Evolutionary conservation across 1,140 invertebrate species (phyloP).

Genomic region (Heterodera carotae): DNA sequence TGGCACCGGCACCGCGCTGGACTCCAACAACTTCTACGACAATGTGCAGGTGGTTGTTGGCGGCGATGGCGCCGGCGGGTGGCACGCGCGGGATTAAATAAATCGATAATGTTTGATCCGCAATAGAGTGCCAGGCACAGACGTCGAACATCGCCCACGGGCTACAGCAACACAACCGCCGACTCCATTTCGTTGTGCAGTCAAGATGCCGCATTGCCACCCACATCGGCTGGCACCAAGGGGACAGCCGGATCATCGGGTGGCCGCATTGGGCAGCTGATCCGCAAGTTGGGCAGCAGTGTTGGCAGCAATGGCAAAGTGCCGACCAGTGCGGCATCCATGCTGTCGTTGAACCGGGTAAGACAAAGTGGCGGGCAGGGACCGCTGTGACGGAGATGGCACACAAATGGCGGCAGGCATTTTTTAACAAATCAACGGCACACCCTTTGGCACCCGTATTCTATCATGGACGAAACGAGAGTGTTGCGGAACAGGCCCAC

Average conservation of each 20-base stretch:
- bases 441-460: too few relatives aligned
- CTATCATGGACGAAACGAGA: too few relatives aligned
- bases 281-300: constrained; percentile 50
- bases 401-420: too few relatives aligned
- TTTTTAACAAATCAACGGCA: too few relatives aligned
- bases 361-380: not conserved
- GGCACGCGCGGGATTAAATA: too few relatives aligned
- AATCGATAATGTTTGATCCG: too few relatives aligned
- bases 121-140: not conserved
- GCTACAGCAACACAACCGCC: constrained; percentile 30
- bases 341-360: constrained; percentile 59
- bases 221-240: not conserved
- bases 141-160: constrained; percentile 9
- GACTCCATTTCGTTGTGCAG: constrained; percentile 56
- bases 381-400: not conserved
- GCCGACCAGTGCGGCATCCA: constrained; percentile 52
- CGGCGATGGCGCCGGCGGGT: too few relatives aligned
- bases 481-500: too few relatives aligned
- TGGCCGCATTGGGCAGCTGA: constrained; percentile 54
- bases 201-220: constrained; percentile 42
- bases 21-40: constrained; percentile 53
- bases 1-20: not conserved
- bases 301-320: constrained; percentile 31
- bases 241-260: constrained; percentile 20
- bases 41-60: constrained; percentile 45